Evolutionary conservation across 2,797 vertebrate species (phyloP), one percentile per base, ranked within the genome.

Genomic region (Capromys pilorides): DNA sequence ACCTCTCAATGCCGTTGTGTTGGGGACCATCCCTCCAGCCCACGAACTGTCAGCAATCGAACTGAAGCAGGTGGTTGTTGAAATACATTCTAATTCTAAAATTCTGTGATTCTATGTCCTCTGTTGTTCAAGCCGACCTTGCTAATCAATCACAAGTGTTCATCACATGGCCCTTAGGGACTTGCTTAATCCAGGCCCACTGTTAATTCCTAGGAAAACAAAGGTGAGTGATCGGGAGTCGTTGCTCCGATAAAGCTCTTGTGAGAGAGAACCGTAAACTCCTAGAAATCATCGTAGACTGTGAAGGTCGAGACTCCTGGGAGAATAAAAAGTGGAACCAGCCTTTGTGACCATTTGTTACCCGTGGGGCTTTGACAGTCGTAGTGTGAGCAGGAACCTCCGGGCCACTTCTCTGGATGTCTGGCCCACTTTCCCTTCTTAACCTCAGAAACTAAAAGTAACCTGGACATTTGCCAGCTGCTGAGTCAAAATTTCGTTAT

Each of bases 401-500:
- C 24, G 36, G 94, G 77, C 80, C 24, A 24, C 89, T 93, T 93
- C 75, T 78, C 81, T 13, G 21, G 69, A 41, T 11, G 33, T 93
- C 81, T 96, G 96, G 93, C 96, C 94, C 73, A 91, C 84, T 97
- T 95, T 96, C 87, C 78, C 24, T 94, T 59, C 67, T 90, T 91
- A 67, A 94, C 87, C 91, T 84, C 73, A 81, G 49, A 84, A 77
- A 73, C 88, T 93, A 95, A 95, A 93, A 96, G 94, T 89, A 93
- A 95, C 64, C 36, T 93, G 95, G 94, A 94, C 36, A 8, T 49
- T 91, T 2, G 62, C 95, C 96, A 86, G 81, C 49, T 95, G 93
- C 96, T 97, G 95, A 97, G 93, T 97, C 91, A 90, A 97, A 93
- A 86, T 64, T 49, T 80, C 39, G 73, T 94, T 96, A 97, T 97